These are phyloP conservation scores for Globodera rostochiensis DNA, from an alignment of 1,140 invertebrate species.

Conservation along the genomic window DNA sequence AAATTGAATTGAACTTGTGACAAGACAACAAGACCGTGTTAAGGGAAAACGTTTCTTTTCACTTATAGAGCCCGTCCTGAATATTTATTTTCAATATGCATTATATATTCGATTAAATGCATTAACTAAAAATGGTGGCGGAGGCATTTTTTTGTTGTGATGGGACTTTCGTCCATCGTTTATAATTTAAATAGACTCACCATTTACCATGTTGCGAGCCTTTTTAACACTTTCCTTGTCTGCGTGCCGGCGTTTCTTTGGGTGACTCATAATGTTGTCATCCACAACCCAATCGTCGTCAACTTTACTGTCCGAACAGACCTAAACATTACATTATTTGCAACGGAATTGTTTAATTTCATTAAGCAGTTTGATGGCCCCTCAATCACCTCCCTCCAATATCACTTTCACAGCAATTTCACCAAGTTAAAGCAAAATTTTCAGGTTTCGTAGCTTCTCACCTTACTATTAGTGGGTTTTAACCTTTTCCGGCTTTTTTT, in stretches of 20 bases:
- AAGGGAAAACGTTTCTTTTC: not conserved
- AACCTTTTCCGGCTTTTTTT: constrained; percentile 64
- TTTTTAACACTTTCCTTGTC: constrained; percentile 66
- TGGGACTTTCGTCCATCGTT: too few relatives aligned
- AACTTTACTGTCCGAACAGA: constrained; percentile 38
- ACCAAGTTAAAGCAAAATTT: too few relatives aligned
- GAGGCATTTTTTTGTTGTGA: too few relatives aligned
- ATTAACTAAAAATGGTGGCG: not conserved
- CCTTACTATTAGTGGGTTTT: not conserved
- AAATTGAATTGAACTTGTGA: constrained; percentile 13
- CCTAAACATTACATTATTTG: too few relatives aligned
- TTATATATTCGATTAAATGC: not conserved
- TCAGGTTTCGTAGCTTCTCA: not conserved
- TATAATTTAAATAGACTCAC: not conserved
- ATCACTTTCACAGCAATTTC: too few relatives aligned
- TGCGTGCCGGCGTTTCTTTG: constrained; percentile 71
- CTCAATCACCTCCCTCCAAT: too few relatives aligned
- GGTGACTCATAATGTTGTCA: constrained; percentile 79
- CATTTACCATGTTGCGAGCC: not conserved
- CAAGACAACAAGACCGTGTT: not conserved
- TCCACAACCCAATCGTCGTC: constrained; percentile 79
- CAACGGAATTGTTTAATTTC: too few relatives aligned
- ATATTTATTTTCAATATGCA: not conserved
- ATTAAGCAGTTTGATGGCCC: too few relatives aligned
- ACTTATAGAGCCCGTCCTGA: not conserved